Evolutionary conservation across 2,113 vertebrate genomes (phyloP).

Genomic region (Seriola aureovittata): DNA sequence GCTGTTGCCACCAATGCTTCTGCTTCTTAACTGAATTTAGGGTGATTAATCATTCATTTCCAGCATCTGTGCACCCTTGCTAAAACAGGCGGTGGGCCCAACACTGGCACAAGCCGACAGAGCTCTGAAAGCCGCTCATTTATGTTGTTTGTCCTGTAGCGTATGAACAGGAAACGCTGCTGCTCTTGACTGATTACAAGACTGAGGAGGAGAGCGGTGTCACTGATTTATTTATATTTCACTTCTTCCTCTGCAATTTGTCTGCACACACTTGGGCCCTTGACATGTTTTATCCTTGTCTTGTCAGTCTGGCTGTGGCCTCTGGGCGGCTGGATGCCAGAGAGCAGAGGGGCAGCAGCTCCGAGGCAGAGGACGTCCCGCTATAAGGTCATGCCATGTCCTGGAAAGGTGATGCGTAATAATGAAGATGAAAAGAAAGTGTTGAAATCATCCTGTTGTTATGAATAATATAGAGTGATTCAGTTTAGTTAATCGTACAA

Average conservation of each 20-base stretch:
- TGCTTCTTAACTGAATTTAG: conserved; percentile 56
- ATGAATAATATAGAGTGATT: background rate
- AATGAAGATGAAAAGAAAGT: conserved; percentile 12
- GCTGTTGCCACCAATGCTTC: conserved; percentile 23
- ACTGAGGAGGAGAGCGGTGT: conserved; percentile 9
- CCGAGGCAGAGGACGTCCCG: conserved; percentile 3
- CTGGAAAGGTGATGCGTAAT: background rate
- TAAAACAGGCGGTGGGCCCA: conserved; percentile 35
- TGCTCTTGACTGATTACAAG: conserved; percentile 47
- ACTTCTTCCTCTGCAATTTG: conserved; percentile 11
- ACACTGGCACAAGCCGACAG: conserved; percentile 26
- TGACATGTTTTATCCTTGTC: conserved; percentile 44
- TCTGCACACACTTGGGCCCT: conserved; percentile 8
- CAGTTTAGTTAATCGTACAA: background rate
- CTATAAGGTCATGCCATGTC: conserved; percentile 12
- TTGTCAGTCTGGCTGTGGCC: conserved; percentile 3
- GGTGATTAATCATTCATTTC: conserved; percentile 72
- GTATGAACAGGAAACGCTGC: conserved; percentile 37
- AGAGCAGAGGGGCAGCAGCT: conserved; percentile 15
- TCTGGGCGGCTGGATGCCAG: conserved; percentile 24
- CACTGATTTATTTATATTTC: conserved; percentile 51
- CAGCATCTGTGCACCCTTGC: conserved; percentile 52
- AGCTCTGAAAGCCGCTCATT: conserved; percentile 53
- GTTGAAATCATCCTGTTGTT: background rate
- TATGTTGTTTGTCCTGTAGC: conserved; percentile 60